Percentiles rank a stretch among this genome's conserved stretches.
These are phyloP conservation scores for Tamandua tetradactyla DNA, from an alignment of 2,797 vertebrate genomes.

Conservation along the genomic window DNA sequence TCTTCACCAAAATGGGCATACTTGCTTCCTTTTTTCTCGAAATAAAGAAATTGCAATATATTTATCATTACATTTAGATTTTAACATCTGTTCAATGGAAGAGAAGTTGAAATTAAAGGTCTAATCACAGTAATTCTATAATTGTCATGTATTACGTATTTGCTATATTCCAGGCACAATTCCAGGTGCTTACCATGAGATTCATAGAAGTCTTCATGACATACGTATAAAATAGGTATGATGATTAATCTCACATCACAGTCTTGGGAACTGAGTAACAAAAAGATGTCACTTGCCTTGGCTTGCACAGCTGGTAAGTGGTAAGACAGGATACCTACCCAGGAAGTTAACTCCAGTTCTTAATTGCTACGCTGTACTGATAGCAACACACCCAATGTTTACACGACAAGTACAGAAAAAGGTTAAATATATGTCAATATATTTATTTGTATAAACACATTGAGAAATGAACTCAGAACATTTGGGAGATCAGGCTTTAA, in stretches of 20 bases:
- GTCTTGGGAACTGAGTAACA: neutral
- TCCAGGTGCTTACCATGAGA: neutral
- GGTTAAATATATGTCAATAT: neutral
- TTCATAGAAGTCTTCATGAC: neutral
- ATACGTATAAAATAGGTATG: neutral
- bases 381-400: neutral
- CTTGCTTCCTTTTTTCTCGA: neutral
- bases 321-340: neutral
- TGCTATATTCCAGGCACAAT: neutral
- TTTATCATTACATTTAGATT: neutral
- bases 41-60: neutral
- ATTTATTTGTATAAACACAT: neutral
- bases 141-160: neutral
- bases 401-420: neutral
- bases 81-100: neutral
- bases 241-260: neutral
- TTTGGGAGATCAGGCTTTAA: neutral
- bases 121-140: neutral
- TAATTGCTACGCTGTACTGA: neutral
- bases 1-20: rapidly evolving
- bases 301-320: neutral
- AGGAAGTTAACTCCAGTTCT: neutral
- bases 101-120: neutral
- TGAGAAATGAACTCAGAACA: neutral
- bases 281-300: neutral